These are phyloP conservation scores for Champsocephalus gunnari DNA, from an alignment of 2,797 vertebrate species.

Conservation along the genomic window DNA sequence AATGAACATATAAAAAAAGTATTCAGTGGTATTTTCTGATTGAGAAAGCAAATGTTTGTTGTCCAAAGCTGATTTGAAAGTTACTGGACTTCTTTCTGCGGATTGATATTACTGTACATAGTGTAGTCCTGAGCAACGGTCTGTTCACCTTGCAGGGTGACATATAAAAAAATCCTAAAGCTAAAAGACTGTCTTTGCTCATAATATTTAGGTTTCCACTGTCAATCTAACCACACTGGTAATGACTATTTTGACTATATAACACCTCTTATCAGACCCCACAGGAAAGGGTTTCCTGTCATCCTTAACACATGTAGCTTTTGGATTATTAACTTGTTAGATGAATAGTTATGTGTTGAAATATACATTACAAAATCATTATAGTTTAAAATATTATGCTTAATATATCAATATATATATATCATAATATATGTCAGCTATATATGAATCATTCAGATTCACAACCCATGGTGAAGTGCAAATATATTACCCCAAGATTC, in stretches of 20 bases:
- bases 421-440: neutral
- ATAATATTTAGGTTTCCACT: constrained; percentile 1
- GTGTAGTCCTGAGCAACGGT: too few species aligned
- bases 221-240: neutral
- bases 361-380: neutral
- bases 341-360: neutral
- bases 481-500: neutral
- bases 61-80: too few species aligned
- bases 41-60: too few species aligned
- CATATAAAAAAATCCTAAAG: neutral
- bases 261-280: constrained; percentile 8
- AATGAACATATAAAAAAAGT: too few species aligned
- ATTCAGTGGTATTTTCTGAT: too few species aligned
- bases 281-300: neutral
- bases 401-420: too few species aligned
- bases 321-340: neutral
- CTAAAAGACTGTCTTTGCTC: neutral
- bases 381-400: neutral
- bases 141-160: too few species aligned
- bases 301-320: too few species aligned
- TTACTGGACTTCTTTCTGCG: too few species aligned
- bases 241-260: neutral
- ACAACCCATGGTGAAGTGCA: neutral
- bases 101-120: too few species aligned
- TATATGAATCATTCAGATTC: constrained; percentile 7